A percentile compares a stretch with the other conserved stretches of the same genome.
These are phyloP conservation scores for Fragum fragum DNA, from an alignment of 2,888 invertebrate species.

Conservation along the genomic window DNA sequence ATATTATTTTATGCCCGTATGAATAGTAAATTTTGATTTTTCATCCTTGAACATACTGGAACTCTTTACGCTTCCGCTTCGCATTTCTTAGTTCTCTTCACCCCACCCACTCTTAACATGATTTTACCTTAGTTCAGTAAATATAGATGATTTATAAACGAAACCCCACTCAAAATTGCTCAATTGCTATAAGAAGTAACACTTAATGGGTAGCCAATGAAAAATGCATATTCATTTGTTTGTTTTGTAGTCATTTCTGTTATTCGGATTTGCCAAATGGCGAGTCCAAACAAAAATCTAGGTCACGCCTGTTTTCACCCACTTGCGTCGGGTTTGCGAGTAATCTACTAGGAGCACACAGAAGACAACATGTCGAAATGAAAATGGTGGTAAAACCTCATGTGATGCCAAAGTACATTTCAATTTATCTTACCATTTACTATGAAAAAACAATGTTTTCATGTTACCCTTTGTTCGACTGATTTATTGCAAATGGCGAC, in stretches of 20 bases:
- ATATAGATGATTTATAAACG: too few species aligned
- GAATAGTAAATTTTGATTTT: not conserved
- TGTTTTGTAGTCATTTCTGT: not conserved
- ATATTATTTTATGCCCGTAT: too few species aligned
- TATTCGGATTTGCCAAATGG: not conserved
- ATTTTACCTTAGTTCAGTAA: not conserved
- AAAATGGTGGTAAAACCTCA: not conserved
- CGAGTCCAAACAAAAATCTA: slow-evolving; percentile 21
- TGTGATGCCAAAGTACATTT: not conserved
- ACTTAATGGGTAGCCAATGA: too few species aligned
- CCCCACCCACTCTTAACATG: slow-evolving; percentile 21
- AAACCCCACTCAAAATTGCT: too few species aligned
- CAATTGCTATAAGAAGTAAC: too few species aligned
- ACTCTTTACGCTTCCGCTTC: slow-evolving; percentile 25
- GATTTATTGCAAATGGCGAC: slow-evolving; percentile 27
- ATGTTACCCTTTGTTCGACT: slow-evolving; percentile 15
- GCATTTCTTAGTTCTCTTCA: slow-evolving; percentile 17
- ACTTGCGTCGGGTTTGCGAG: not conserved
- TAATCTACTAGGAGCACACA: not conserved
- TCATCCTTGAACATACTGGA: not conserved
- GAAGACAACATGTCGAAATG: not conserved
- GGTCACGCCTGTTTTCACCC: slow-evolving; percentile 4
- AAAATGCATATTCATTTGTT: too few species aligned
- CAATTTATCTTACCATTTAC: slow-evolving; percentile 3
- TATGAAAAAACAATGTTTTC: not conserved